Evolutionary conservation across 2,797 vertebrate species (phyloP), one percentile per base, ranked within the genome.

Genomic region (Taeniopygia guttata): DNA sequence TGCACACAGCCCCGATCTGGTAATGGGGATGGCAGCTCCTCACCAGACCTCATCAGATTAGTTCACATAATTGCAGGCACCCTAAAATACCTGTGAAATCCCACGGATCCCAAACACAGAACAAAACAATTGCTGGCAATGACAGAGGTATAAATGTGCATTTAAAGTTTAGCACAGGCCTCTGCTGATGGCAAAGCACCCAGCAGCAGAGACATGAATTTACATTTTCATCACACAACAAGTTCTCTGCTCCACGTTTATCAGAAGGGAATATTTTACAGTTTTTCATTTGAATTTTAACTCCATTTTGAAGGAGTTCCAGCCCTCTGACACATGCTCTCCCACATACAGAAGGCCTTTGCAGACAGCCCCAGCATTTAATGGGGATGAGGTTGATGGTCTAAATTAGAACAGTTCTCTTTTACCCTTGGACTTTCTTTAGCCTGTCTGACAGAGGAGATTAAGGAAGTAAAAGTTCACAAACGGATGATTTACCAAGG

Each of bases 391-490:
- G 70, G 74, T 7, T 82, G 74, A 54, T 74, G 66, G 77, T 56
- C 73, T 42, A 79, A 95, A 93, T 87, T 51, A 92, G 87, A 88
- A 76, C 22, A 89, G 74, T 87, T 94, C 78, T 48, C 78, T 54
- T 52, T 43, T 51, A 94, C 56, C 85, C 74, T 90, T 96, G 76
- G 74, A 79, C 87, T 82, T 93, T 84, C 91, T 93, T 95, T 94
- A 91, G 91, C 87, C 93, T 79, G 85, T 86, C 91, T 93, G 87
- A 77, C 18, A 5, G 63, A 94, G 59, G 52, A 94, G 96, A 91
- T 96, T 94, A 96, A 89, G 87, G 95, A 97, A 95, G 91, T 90
- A 95, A 94, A 96, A 96, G 95, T 95, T 97, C 95, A 96, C 95
- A 94, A 94, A 95, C 11, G 48, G 95, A 79, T 94, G 76, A 96